Evolutionary conservation across 2,888 invertebrate genomes (phyloP).

Genomic region (Drosophila nr. fundita): DNA sequence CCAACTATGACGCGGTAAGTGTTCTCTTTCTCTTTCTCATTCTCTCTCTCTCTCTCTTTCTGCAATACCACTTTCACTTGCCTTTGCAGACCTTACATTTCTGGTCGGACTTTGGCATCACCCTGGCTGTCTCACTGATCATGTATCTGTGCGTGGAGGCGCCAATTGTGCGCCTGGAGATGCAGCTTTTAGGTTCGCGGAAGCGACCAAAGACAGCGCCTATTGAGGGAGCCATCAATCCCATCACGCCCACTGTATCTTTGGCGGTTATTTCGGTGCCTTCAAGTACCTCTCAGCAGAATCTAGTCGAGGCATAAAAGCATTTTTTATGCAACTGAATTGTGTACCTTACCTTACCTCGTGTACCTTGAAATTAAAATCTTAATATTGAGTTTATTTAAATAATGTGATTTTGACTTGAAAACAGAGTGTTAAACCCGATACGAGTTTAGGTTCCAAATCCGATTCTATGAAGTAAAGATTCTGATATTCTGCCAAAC

Average conservation of each 20-base stretch:
- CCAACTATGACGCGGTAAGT: constrained; percentile 75
- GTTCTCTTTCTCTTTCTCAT: neutral
- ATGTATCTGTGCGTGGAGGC: constrained; percentile 53
- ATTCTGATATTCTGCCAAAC: too few relatives aligned
- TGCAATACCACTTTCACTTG: neutral
- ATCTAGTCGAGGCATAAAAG: constrained; percentile 45
- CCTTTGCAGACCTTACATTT: constrained; percentile 64
- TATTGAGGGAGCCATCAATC: neutral
- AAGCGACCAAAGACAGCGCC: constrained; percentile 1
- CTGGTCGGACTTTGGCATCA: constrained; percentile 81
- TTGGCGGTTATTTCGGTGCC: constrained; percentile 42
- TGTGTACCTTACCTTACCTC: neutral
- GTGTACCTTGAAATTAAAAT: neutral
- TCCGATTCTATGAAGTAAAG: neutral
- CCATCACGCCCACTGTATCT: constrained; percentile 37
- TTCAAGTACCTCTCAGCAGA: constrained; percentile 49
- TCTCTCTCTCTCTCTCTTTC: neutral
- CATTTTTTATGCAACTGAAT: neutral
- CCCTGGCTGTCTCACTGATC: constrained; percentile 50
- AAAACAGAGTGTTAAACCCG: neutral
- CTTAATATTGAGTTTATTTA: too few relatives aligned
- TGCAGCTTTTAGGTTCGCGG: constrained; percentile 34
- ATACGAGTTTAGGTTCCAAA: neutral
- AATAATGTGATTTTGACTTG: neutral
- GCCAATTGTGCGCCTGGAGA: constrained; percentile 45